A percentile compares a stretch with the other conserved stretches of the same genome.
Evolutionary conservation across 2,113 vertebrate genomes (phyloP).

Genomic region (Lasiurus cinereus): DNA sequence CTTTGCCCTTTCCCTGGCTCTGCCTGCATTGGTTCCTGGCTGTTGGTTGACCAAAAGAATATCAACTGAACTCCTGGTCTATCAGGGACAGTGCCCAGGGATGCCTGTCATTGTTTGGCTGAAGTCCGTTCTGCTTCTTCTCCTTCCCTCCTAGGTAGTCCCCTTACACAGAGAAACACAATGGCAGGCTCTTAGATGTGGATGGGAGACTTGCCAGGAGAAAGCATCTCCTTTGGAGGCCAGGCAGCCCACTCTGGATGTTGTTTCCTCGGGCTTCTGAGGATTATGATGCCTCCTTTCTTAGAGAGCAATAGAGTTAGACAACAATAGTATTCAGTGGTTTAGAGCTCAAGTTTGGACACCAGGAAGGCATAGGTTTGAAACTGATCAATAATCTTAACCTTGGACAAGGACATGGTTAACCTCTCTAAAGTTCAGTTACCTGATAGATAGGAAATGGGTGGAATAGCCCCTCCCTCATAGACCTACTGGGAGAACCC

Average conservation of each 20-base stretch:
- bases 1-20: neutral
- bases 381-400: neutral
- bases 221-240: neutral
- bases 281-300: neutral
- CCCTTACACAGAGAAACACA: neutral
- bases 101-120: neutral
- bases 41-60: neutral
- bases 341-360: neutral
- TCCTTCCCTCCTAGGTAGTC: neutral
- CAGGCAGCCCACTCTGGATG: neutral
- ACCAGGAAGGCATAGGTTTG: neutral
- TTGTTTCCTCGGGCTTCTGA: neutral
- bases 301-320: neutral
- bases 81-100: neutral
- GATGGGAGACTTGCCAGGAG: neutral
- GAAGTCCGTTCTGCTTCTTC: neutral
- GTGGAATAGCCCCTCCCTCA: neutral
- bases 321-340: neutral
- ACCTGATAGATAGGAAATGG: neutral
- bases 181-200: neutral
- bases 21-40: neutral
- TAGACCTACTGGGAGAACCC: neutral
- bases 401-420: neutral
- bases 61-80: neutral
- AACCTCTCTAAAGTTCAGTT: neutral